These are phyloP conservation scores for Neotoxoptera formosana DNA, from an alignment of 1,140 invertebrate genomes.

Conservation along the genomic window DNA sequence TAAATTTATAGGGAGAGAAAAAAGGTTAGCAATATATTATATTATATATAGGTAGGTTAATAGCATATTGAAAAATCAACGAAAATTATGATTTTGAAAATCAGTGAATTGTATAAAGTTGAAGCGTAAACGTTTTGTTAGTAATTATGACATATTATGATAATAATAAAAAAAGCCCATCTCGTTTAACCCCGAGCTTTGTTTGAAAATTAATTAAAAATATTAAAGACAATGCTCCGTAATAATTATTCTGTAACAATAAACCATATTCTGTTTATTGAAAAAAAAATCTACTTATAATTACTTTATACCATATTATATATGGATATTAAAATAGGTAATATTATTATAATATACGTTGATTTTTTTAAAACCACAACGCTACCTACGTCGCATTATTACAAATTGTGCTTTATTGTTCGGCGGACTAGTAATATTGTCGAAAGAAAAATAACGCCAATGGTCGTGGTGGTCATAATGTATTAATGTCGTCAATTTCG, in stretches of 20 bases:
- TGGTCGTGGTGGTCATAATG: neutral
- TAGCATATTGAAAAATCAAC: neutral
- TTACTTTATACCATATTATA: neutral
- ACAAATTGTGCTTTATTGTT: neutral
- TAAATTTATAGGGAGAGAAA: neutral
- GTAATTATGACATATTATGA: neutral
- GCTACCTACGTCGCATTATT: neutral
- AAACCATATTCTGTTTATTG: neutral
- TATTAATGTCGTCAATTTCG: neutral
- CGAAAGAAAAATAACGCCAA: neutral
- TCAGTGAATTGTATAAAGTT: neutral
- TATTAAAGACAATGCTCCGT: neutral
- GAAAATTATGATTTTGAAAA: conserved; percentile 4
- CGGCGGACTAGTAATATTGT: neutral
- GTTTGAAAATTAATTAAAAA: conserved; percentile 45
- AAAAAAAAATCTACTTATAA: neutral
- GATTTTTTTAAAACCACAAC: neutral
- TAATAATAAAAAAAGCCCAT: neutral
- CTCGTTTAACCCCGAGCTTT: neutral
- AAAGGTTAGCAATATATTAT: neutral
- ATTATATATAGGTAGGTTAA: neutral
- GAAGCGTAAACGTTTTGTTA: neutral
- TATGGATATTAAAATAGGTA: neutral
- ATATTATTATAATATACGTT: neutral
- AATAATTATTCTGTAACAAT: conserved; percentile 13